These are phyloP conservation scores for Plemyria rubiginata DNA, from an alignment of 2,888 invertebrate species.

Conservation along the genomic window DNA sequence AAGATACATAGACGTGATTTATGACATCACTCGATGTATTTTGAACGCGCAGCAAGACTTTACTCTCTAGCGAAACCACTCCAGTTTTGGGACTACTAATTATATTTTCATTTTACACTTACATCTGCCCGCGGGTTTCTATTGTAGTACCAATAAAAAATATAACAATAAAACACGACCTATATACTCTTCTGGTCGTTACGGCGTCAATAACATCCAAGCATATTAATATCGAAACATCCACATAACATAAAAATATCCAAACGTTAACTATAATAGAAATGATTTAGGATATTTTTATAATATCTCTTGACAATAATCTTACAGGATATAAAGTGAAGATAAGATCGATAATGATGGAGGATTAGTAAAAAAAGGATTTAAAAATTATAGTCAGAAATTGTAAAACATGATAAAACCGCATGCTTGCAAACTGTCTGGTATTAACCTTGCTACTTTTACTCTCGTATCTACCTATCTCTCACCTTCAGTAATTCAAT, in stretches of 20 bases:
- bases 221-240: neutral
- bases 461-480: neutral
- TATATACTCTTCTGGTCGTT: neutral
- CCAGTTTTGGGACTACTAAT: neutral
- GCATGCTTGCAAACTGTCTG: neutral
- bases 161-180: neutral
- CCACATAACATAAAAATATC: neutral
- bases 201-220: neutral
- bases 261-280: too few species aligned
- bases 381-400: too few species aligned
- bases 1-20: conserved; percentile 35
- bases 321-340: neutral
- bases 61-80: too few species aligned
- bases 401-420: neutral
- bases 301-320: too few species aligned
- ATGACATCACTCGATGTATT: conserved; percentile 27
- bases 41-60: conserved; percentile 4
- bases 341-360: neutral
- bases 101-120: neutral
- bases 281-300: too few species aligned
- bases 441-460: conserved; percentile 7
- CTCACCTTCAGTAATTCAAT: conserved; percentile 13
- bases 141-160: too few species aligned
- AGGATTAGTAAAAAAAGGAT: too few species aligned
- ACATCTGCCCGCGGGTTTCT: too few species aligned